Conservation (phyloP, 2,797 vertebrate genomes). For the Sebastes jordani region DNA sequence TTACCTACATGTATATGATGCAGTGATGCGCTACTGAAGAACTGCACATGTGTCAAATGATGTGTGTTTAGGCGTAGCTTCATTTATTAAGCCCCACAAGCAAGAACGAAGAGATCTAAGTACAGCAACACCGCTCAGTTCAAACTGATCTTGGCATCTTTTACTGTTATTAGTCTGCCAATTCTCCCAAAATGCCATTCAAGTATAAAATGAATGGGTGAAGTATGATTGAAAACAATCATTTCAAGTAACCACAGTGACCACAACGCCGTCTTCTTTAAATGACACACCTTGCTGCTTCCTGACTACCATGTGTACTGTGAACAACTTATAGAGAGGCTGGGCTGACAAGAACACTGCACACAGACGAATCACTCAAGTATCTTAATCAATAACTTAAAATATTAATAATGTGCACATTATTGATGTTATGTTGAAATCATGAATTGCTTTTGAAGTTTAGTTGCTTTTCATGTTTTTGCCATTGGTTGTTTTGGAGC, state of each 20-base stretch:
- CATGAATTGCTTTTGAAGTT: not conserved
- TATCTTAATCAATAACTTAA: too few relatives aligned
- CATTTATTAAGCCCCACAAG: not conserved
- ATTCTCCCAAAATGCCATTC: not conserved
- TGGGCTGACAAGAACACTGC: too few relatives aligned
- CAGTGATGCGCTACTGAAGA: not conserved
- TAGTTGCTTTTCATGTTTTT: not conserved
- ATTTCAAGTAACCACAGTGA: not conserved
- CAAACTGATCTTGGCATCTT: not conserved
- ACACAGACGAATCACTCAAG: too few relatives aligned
- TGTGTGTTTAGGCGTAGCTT: not conserved
- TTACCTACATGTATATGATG: not conserved
- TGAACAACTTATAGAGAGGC: too few relatives aligned
- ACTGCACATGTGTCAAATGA: not conserved
- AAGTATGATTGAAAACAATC: not conserved
- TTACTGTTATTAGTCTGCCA: not conserved
- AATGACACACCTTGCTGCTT: not conserved
- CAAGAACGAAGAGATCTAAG: not conserved
- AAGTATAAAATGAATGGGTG: not conserved
- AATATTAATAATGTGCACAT: not conserved
- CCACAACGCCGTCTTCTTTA: not conserved
- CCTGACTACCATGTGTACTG: too few relatives aligned
- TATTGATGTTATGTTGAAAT: not conserved
- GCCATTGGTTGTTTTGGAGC: not conserved
- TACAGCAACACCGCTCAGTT: not conserved